Evolutionary conservation across 2,797 vertebrate species (phyloP), one percentile per base, ranked within the genome.

Genomic region (Nothura maculosa): DNA sequence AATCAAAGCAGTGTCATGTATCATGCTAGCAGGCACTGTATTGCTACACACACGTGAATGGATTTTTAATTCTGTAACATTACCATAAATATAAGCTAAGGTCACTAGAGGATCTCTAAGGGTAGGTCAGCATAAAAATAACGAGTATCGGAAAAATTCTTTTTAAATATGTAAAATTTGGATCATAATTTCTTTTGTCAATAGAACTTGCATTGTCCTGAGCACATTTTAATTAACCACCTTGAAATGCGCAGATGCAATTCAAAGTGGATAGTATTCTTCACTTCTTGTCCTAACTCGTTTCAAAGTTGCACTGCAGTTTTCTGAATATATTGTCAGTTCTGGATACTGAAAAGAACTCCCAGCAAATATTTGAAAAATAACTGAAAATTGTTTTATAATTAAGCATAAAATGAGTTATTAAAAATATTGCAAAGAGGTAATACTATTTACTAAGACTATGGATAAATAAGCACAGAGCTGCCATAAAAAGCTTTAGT

Each of bases 181-280:
- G 64, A 78, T 48, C 69, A 30, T 73, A 89, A 89, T 90, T 92
- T 62, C 68, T 83, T 89, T 76, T 87, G 88, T 90, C 88, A 92
- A 82, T 77, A 87, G 38, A 94, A 89, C 92, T 93, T 19, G 32
- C 38, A n/a, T 80, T 91, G 77, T 74, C 34, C 66, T 73, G 80
- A 81, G 14, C 38, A 64, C 48, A 57, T 91, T 81, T 89, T 75
- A 92, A 90, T 94, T 88, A 90, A 82, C 34, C 4, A 64, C 15
- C 6, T 34, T 68, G 58, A 81, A 82, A 89, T 82, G 48, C 38
- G 68, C n/a, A 72, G 64, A 89, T 87, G 91, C 86, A 80, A 50
- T 92, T 90, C 93, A 89, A 63, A 76, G 64, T 63, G 63, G 7
- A 55, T 42, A 68, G 34, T 76, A 43, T 58, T 79, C 42, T 84